These are phyloP conservation scores for Lasaia peninsularis DNA, from an alignment of 1,140 invertebrate genomes.

Conservation along the genomic window DNA sequence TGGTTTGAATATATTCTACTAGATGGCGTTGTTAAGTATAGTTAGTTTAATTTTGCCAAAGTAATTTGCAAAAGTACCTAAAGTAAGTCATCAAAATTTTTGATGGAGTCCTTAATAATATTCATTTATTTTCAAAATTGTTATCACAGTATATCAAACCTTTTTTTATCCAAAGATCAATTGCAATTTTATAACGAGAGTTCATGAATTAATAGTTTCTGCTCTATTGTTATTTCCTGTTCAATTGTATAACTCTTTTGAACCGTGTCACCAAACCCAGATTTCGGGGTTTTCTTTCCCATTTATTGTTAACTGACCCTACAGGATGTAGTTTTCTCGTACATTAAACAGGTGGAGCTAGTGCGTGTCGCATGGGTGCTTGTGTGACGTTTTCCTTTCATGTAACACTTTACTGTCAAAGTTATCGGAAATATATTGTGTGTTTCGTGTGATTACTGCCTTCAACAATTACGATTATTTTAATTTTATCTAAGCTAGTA, in stretches of 20 bases:
- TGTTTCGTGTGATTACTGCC: conserved; percentile 14
- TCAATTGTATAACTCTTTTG: conserved; percentile 47
- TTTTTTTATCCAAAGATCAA: background rate
- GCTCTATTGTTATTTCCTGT: conserved; percentile 10
- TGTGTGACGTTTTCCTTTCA: conserved; percentile 52
- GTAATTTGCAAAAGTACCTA: background rate
- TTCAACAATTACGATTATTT: conserved; percentile 19
- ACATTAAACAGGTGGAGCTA: conserved; percentile 70
- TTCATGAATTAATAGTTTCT: conserved; percentile 12
- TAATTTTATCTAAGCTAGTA: conserved; percentile 26
- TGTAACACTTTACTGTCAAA: conserved; percentile 52
- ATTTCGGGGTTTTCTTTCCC: conserved; percentile 51
- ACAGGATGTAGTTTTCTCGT: conserved; percentile 59
- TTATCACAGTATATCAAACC: background rate
- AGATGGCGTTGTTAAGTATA: background rate
- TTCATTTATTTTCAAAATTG: too few relatives aligned
- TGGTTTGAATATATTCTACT: background rate
- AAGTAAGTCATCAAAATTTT: background rate
- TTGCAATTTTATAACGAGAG: background rate
- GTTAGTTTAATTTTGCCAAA: background rate
- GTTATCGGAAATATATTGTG: conserved; percentile 26
- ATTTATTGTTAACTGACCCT: conserved; percentile 40
- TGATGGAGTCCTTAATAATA: background rate
- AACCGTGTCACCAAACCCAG: conserved; percentile 62
- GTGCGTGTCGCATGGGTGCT: conserved; percentile 41